Evolutionary conservation across 2,888 invertebrate genomes (phyloP).

Genomic region (Hirtodrosophila alboralis): DNA sequence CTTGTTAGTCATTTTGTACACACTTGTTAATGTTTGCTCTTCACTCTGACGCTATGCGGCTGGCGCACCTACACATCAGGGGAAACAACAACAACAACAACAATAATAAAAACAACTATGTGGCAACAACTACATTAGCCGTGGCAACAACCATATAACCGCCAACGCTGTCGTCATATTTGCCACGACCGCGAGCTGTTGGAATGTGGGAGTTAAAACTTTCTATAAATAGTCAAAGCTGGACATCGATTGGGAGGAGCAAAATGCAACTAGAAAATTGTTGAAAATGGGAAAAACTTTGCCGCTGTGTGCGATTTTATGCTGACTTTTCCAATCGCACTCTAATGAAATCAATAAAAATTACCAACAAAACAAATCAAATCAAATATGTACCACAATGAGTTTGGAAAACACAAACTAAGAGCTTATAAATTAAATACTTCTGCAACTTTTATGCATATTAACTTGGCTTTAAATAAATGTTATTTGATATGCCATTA

Average conservation of each 20-base stretch:
- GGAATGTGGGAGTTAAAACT: slow-evolving; percentile 48
- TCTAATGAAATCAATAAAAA: slow-evolving; percentile 57
- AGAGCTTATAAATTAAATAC: no score
- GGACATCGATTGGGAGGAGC: slow-evolving; percentile 8
- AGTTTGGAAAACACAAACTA: slow-evolving; percentile 17
- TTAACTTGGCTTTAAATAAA: not conserved
- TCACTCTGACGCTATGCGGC: slow-evolving; percentile 25
- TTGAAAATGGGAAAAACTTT: slow-evolving; percentile 4
- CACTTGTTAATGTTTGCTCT: slow-evolving; percentile 71
- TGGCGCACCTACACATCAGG: slow-evolving; percentile 40
- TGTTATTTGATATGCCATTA: slow-evolving; percentile 15
- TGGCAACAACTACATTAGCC: slow-evolving; percentile 31
- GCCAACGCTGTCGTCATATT: slow-evolving; percentile 59
- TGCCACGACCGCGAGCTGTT: slow-evolving; percentile 23
- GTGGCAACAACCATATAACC: slow-evolving; percentile 14
- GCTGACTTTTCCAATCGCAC: slow-evolving; percentile 23
- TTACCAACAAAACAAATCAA: slow-evolving; percentile 53
- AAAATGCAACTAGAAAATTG: not conserved
- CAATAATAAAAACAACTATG: slow-evolving; percentile 14
- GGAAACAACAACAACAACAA: slow-evolving; percentile 20
- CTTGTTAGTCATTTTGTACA: slow-evolving; percentile 41
- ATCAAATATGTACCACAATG: slow-evolving; percentile 36
- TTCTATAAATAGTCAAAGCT: slow-evolving; percentile 49
- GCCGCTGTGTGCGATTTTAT: slow-evolving; percentile 9
- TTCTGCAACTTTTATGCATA: no score